phyloP scores from a whole-genome alignment of 1,140 invertebrate species.

The Aethina tumida region DNA sequence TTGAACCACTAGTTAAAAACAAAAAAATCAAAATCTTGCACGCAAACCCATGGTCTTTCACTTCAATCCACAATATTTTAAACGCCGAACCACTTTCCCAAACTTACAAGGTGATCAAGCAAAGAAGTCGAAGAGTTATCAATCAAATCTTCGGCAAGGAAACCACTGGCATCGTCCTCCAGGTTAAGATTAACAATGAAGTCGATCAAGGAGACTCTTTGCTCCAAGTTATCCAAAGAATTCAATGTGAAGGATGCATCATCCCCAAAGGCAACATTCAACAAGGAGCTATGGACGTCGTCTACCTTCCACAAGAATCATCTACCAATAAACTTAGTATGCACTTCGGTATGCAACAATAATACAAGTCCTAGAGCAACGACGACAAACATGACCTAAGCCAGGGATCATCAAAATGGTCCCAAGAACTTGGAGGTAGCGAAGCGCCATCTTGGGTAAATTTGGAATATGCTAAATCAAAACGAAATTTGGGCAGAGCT shows the following conservation, averaged over 20 bases:
- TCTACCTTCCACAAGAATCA: slow-evolving; percentile 16
- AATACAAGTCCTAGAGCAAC: too few species aligned
- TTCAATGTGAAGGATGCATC: too few species aligned
- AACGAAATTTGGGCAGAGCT: too few species aligned
- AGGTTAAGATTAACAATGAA: slow-evolving; percentile 39
- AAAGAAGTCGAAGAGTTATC: slow-evolving; percentile 5
- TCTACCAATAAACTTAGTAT: too few species aligned
- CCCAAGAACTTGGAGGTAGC: too few species aligned
- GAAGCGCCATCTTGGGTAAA: too few species aligned
- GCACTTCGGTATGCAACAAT: too few species aligned
- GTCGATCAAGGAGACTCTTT: too few species aligned
- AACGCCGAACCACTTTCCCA: slow-evolving; percentile 35
- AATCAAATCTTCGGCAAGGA: slow-evolving; percentile 18
- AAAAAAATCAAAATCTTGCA: slow-evolving; percentile 43
- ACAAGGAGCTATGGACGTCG: slow-evolving; percentile 14
- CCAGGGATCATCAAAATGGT: too few species aligned
- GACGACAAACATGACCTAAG: too few species aligned
- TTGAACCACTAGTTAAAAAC: slow-evolving; percentile 32
- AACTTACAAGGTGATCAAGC: slow-evolving; percentile 13
- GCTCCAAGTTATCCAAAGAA: too few species aligned
- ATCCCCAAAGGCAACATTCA: slow-evolving; percentile 16
- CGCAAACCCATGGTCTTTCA: slow-evolving; percentile 49
- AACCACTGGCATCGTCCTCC: slow-evolving; percentile 27
- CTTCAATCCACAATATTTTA: slow-evolving; percentile 43
- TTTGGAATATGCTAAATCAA: too few species aligned